Percentiles rank a stretch among this genome's conserved stretches.
Evolutionary conservation across 2,113 vertebrate genomes (phyloP).

Genomic region (Picathartes gymnocephalus): DNA sequence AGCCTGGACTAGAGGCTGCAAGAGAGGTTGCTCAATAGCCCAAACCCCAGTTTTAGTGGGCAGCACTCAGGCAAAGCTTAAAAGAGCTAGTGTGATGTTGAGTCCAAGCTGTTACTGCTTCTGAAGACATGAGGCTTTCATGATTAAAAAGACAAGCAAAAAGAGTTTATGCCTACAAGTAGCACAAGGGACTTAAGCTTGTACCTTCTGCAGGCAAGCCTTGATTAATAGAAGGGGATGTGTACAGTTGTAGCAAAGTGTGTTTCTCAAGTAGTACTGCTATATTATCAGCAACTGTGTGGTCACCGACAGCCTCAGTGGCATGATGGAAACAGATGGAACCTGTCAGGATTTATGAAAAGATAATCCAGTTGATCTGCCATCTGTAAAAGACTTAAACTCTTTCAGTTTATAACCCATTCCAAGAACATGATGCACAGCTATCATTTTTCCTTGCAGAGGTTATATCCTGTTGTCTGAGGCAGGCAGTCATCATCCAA

Average conservation of each 20-base stretch:
- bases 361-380: neutral
- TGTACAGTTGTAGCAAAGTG: neutral
- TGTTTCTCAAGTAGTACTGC: neutral
- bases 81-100: fast-evolving
- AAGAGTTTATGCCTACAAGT: neutral
- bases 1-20: neutral
- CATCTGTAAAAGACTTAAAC: neutral
- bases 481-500: neutral
- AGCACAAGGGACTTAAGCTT: neutral
- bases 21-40: neutral
- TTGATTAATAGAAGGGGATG: neutral
- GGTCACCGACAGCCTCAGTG: neutral
- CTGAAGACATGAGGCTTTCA: neutral
- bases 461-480: neutral
- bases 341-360: neutral
- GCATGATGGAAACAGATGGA: neutral
- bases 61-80: neutral
- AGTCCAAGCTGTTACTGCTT: neutral
- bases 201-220: neutral
- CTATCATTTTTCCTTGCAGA: neutral
- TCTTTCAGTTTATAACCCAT: neutral
- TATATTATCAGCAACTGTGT: neutral
- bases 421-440: neutral
- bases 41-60: neutral
- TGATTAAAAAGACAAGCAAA: neutral